Conservation (phyloP, 2,888 invertebrate species). For the Leucophenga montana region DNA sequence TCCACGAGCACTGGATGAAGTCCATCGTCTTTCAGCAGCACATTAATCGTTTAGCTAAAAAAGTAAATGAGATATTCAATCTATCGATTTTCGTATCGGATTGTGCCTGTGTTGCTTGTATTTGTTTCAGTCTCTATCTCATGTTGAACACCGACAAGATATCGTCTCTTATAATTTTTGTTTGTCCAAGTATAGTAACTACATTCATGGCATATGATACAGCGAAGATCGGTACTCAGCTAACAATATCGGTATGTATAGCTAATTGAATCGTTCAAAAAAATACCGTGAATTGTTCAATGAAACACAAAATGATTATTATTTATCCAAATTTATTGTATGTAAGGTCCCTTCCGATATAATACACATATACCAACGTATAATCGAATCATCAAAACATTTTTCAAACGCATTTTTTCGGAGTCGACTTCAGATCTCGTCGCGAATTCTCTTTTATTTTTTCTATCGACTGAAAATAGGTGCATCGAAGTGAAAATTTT, state of each 20-base stretch:
- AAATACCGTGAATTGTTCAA: no score
- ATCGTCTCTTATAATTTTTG: not conserved
- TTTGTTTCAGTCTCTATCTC: not conserved
- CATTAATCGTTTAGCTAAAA: constrained; percentile 4
- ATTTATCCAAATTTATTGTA: no score
- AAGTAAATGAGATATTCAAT: not conserved
- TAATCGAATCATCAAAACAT: no score
- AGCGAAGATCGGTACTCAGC: not conserved
- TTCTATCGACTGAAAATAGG: no score
- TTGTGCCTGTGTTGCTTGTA: not conserved
- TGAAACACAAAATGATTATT: no score
- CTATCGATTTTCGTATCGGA: constrained; percentile 11
- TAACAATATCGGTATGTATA: not conserved
- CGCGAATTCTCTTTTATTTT: no score
- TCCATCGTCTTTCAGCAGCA: constrained; percentile 8
- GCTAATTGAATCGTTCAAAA: not conserved
- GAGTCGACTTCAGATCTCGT: no score
- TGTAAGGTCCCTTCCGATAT: no score
- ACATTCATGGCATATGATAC: not conserved
- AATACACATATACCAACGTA: no score
- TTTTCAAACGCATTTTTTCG: no score
- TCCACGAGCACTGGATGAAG: not conserved
- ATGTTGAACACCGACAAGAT: not conserved
- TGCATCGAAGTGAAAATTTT: no score
- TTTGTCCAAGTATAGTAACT: not conserved